Conservation (phyloP, 1,140 invertebrate species). For the Pteromalus puparum region DNA sequence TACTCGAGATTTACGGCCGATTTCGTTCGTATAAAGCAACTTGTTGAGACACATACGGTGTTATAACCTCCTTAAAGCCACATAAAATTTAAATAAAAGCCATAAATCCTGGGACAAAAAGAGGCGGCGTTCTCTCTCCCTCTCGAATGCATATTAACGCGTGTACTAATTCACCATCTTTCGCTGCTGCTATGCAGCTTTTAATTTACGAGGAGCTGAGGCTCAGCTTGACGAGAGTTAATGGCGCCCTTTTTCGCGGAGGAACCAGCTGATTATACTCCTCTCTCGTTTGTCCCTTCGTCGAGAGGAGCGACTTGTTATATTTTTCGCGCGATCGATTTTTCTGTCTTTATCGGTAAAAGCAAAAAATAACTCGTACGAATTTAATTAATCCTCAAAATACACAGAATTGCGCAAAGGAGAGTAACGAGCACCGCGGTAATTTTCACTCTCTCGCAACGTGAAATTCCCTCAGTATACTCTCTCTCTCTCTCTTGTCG, state of each 20-base stretch:
- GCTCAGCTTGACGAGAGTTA: background rate
- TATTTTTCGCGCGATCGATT: no score
- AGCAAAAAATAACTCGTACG: background rate
- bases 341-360: no score
- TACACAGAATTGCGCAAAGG: background rate
- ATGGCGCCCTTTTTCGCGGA: background rate
- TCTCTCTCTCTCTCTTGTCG: background rate
- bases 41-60: background rate
- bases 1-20: background rate
- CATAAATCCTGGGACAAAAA: background rate
- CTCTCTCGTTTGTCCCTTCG: background rate
- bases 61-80: background rate
- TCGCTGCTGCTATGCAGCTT: background rate
- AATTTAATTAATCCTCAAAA: background rate
- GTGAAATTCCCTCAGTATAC: background rate
- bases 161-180: background rate
- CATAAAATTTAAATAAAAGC: background rate
- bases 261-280: background rate
- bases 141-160: background rate
- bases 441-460: slow-evolving; percentile 9
- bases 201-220: background rate
- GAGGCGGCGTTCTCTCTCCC: no score
- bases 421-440: background rate
- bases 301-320: background rate
- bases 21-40: background rate